These are phyloP conservation scores for Trachurus trachurus DNA, from an alignment of 2,797 vertebrate species.

Conservation along the genomic window DNA sequence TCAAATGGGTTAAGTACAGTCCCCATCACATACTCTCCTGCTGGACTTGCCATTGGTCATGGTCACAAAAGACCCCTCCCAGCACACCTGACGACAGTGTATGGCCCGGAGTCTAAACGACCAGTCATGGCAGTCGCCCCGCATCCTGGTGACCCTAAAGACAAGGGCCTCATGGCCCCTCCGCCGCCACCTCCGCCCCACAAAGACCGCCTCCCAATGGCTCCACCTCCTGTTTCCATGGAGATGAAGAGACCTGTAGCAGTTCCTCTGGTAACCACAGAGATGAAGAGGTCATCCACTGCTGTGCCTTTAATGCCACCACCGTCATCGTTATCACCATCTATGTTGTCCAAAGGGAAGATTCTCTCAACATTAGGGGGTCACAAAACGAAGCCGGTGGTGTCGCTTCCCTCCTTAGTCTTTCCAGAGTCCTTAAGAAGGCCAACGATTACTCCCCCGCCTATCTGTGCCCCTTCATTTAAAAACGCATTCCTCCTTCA, in stretches of 20 bases:
- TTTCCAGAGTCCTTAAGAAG: slow-evolving; percentile 78
- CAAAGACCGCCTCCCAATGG: slow-evolving; percentile 78
- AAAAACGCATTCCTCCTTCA: slow-evolving; percentile 67
- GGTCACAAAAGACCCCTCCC: slow-evolving; percentile 86
- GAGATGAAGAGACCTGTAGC: slow-evolving; percentile 79
- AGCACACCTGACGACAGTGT: slow-evolving; percentile 68
- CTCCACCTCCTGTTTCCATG: slow-evolving; percentile 72
- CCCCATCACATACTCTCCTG: slow-evolving; percentile 44
- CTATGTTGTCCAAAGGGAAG: slow-evolving; percentile 77
- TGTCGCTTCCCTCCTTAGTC: slow-evolving; percentile 72
- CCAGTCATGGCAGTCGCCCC: slow-evolving; percentile 82
- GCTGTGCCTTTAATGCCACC: slow-evolving; percentile 77
- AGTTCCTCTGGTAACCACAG: slow-evolving; percentile 62
- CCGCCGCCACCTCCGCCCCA: slow-evolving; percentile 79
- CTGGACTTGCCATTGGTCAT: slow-evolving; percentile 17
- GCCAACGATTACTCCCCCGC: slow-evolving; percentile 67
- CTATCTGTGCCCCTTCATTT: slow-evolving; percentile 72
- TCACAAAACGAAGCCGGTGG: slow-evolving; percentile 74
- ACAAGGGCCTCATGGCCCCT: slow-evolving; percentile 81
- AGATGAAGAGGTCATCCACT: slow-evolving; percentile 72
- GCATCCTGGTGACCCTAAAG: slow-evolving; percentile 76
- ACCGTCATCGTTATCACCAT: slow-evolving; percentile 52
- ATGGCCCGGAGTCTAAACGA: slow-evolving; percentile 89
- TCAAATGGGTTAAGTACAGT: slow-evolving; percentile 85
- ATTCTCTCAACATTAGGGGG: slow-evolving; percentile 45